Conservation (phyloP, 2,888 invertebrate genomes). For the Fragum whitleyi region DNA sequence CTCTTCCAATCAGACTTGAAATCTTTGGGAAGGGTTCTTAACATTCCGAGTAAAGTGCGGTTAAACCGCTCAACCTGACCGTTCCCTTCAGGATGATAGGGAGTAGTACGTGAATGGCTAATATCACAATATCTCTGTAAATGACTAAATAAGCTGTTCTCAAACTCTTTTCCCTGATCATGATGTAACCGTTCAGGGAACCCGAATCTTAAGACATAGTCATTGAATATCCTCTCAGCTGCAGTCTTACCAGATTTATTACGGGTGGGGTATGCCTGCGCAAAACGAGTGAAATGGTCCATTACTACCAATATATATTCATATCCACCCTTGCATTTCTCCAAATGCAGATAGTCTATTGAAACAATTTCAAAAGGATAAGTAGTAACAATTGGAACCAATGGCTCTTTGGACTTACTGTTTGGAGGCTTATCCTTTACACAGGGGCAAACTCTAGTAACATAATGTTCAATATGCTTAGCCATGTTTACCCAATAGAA, state of each 20-base stretch:
- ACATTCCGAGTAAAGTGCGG: slow-evolving; percentile 55
- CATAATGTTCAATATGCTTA: slow-evolving; percentile 25
- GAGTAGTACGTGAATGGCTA: slow-evolving; percentile 48
- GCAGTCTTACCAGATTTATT: slow-evolving; percentile 53
- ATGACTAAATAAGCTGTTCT: slow-evolving; percentile 57
- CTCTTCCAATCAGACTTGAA: slow-evolving; percentile 52
- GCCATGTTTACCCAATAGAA: slow-evolving; percentile 37
- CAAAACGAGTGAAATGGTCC: slow-evolving; percentile 62
- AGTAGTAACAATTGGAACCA: slow-evolving; percentile 41
- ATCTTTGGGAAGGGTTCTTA: slow-evolving; percentile 42
- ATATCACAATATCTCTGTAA: slow-evolving; percentile 56
- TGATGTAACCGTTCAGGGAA: slow-evolving; percentile 58
- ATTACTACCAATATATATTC: slow-evolving; percentile 61
- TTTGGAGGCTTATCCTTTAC: slow-evolving; percentile 9
- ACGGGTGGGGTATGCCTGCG: slow-evolving; percentile 54
- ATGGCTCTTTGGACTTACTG: neutral
- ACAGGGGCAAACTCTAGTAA: slow-evolving; percentile 27
- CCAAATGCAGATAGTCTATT: slow-evolving; percentile 57
- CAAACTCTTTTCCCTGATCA: slow-evolving; percentile 64
- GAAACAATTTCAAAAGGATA: slow-evolving; percentile 55
- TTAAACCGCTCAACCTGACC: slow-evolving; percentile 59
- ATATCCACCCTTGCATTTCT: slow-evolving; percentile 51
- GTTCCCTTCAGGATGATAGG: slow-evolving; percentile 62
- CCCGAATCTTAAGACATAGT: slow-evolving; percentile 52
- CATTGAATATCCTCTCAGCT: slow-evolving; percentile 56